Evolutionary conservation across 2,888 invertebrate species (phyloP), one percentile per base, ranked within the genome.

Genomic region (Phortica okadai): DNA sequence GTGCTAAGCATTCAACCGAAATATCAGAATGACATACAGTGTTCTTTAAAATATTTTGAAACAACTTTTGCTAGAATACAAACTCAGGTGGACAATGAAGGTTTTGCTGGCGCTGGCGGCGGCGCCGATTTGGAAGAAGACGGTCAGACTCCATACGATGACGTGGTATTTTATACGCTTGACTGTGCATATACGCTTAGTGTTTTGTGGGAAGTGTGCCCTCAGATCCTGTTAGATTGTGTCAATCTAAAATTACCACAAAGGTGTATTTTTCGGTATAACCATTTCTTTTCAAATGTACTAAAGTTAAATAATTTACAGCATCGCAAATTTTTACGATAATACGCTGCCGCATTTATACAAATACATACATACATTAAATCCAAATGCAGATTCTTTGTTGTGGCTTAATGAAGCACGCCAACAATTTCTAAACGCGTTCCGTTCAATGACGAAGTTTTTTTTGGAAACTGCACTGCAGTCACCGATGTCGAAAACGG

Each of bases 291-390:
- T 45, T 50, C 10, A 11, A 72, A 25, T 66, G 11, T 66, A 41
- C 33, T 66, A 33, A 66, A 58, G 14, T 42, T 54, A 14, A 42
- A 10, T 16, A 16, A 25, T 59, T 50, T 66, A 2, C 92, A 96
- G 96, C 90, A 93, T 97, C 90, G 94, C 95, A 80, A 93, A 93
- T 79, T 93, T 96, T 80, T 97, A 97, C 91, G 96, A 96, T 82
- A 93, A 93, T 82, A 94, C 95, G 6, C 93, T 97, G 81, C 94
- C 95, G 14, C 93, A 93, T 82, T 89, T 97, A 77, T 95, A 95
- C 88, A 94, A 94, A 85, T 93, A 93, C 79, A 89, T 96, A 41
- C 92, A 93, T 72, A 90, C 80, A 2, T 86, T 90, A 2, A 90
- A 91, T 79, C 78, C 84, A 0, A 74, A 81, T 2, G 89, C 91